Conservation (phyloP, 1,140 invertebrate genomes). For the Acromyrmex heyeri region DNA sequence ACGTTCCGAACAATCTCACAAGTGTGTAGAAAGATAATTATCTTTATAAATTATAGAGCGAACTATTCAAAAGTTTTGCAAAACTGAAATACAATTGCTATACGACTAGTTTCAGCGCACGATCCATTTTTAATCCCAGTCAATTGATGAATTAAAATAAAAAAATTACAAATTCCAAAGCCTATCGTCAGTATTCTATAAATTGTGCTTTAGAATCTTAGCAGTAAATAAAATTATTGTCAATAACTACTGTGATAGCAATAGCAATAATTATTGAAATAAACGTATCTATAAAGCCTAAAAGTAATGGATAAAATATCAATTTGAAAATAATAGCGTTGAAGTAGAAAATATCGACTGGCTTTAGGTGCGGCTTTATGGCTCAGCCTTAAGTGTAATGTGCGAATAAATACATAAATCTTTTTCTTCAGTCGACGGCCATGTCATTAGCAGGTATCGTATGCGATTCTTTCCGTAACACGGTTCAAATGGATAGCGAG, state of each 20-base stretch:
- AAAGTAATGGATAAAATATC: slow-evolving; percentile 44
- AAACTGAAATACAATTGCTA: neutral
- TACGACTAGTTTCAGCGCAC: neutral
- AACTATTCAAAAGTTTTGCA: neutral
- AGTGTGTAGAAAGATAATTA: neutral
- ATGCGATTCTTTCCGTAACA: neutral
- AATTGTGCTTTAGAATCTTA: neutral
- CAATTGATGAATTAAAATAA: neutral
- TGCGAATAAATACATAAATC: slow-evolving; percentile 11
- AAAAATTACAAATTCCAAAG: neutral
- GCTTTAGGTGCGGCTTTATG: neutral
- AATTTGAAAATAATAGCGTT: slow-evolving; percentile 9
- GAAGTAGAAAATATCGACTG: slow-evolving; percentile 10
- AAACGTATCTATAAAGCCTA: neutral
- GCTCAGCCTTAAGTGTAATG: neutral
- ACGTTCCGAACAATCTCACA: neutral
- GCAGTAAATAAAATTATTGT: slow-evolving; percentile 13
- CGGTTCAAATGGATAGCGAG: slow-evolving; percentile 11
- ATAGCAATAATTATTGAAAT: neutral
- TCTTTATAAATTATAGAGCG: neutral
- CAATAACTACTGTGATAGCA: neutral
- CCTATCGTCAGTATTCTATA: neutral
- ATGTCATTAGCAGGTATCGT: slow-evolving; percentile 6
- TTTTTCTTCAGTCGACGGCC: neutral
- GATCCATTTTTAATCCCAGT: neutral